phyloP scores from a whole-genome alignment of 2,113 vertebrate genomes.

The Aspiorhynchus laticeps region DNA sequence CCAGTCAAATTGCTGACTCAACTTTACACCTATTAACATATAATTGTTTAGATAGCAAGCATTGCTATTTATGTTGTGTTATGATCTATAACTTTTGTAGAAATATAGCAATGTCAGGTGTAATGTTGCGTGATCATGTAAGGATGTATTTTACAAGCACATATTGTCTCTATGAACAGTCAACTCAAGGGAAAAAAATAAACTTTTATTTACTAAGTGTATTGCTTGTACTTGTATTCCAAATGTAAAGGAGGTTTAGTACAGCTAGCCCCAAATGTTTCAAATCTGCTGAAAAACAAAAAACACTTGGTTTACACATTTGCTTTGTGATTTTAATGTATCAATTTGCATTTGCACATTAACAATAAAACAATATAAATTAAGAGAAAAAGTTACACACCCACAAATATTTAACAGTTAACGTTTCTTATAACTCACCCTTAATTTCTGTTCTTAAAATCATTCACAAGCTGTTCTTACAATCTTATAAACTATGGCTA shows the following conservation, averaged over 20 bases:
- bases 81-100: background rate
- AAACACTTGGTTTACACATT: background rate
- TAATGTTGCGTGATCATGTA: background rate
- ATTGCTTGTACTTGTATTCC: background rate
- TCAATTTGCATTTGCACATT: background rate
- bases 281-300: background rate
- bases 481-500: background rate
- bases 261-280: background rate
- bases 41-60: background rate
- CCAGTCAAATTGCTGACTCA: background rate
- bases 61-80: background rate
- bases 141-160: background rate
- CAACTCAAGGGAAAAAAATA: background rate
- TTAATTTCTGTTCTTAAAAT: background rate
- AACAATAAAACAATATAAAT: background rate
- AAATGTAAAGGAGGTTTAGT: background rate
- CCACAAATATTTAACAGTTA: background rate
- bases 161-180: background rate
- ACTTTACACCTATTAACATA: background rate
- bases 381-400: background rate
- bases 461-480: background rate
- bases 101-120: background rate
- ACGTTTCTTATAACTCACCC: background rate
- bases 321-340: slow-evolving; percentile 28
- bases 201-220: background rate